Conservation (phyloP, 2,797 vertebrate genomes). For the Silurus lanzhouensis region DNA sequence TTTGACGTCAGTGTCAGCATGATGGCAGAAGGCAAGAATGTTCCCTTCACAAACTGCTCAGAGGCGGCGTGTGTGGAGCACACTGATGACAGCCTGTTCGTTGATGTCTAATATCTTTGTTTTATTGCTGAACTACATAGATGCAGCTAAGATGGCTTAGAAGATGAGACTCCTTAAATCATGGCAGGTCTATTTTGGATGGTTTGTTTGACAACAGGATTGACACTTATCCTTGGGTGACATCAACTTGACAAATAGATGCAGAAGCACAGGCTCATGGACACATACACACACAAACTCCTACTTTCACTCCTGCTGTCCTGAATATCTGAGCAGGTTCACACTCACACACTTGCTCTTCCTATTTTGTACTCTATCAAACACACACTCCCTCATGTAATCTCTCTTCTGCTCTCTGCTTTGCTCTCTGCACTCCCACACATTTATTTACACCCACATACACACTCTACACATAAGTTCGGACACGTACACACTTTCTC, state of each 20-base stretch:
- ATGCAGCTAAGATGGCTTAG: constrained; percentile 24
- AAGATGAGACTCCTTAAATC: constrained; percentile 20
- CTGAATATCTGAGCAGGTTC: constrained; percentile 30
- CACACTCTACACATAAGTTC: constrained; percentile 6
- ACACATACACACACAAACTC: background rate
- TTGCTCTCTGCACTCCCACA: constrained; percentile 27
- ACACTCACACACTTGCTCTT: constrained; percentile 22
- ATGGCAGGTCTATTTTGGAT: constrained; percentile 37
- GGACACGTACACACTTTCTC: constrained; percentile 13
- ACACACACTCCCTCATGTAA: constrained; percentile 20
- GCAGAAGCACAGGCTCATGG: background rate
- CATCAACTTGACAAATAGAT: constrained; percentile 31
- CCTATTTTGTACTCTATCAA: constrained; percentile 26
- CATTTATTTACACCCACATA: constrained; percentile 27
- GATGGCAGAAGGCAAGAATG: constrained; percentile 42
- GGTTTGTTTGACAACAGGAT: constrained; percentile 42
- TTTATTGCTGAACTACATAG: constrained; percentile 11
- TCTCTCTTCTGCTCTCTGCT: constrained; percentile 28
- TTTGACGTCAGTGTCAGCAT: constrained; percentile 43
- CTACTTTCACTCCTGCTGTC: constrained; percentile 25
- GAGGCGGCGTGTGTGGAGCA: constrained; percentile 17
- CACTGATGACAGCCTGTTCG: constrained; percentile 36
- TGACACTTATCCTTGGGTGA: constrained; percentile 45
- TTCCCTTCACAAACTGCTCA: constrained; percentile 40
- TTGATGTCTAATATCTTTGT: constrained; percentile 27